Percentiles rank a stretch among this genome's conserved stretches.
Evolutionary conservation across 2,888 invertebrate species (phyloP).

Genomic region (Drosophila hamatofila): DNA sequence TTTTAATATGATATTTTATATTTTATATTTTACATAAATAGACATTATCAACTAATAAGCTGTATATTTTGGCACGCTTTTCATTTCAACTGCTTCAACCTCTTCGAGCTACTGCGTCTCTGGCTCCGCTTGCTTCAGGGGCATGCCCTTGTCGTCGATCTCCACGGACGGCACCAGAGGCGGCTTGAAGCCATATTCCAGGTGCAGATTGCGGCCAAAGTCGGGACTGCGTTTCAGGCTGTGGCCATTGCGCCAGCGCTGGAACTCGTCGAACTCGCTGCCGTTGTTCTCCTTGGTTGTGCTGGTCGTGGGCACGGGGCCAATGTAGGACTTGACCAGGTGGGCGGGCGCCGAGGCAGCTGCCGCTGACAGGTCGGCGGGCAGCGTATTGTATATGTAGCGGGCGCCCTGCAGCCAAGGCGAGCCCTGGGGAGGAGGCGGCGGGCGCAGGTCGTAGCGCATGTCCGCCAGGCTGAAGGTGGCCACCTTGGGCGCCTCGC

Average conservation of each 20-base stretch:
- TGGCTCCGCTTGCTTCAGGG: slow-evolving; percentile 84
- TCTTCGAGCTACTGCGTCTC: slow-evolving; percentile 29
- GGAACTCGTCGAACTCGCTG: slow-evolving; percentile 76
- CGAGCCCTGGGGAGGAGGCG: slow-evolving; percentile 72
- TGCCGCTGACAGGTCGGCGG: slow-evolving; percentile 72
- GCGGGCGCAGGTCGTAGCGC: slow-evolving; percentile 77
- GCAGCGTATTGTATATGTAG: slow-evolving; percentile 82
- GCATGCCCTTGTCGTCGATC: slow-evolving; percentile 90
- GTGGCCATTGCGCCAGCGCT: slow-evolving; percentile 85
- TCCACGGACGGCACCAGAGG: slow-evolving; percentile 92
- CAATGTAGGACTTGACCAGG: slow-evolving; percentile 84
- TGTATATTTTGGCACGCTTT: slow-evolving; percentile 75
- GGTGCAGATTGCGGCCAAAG: slow-evolving; percentile 88
- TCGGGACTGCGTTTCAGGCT: slow-evolving; percentile 86
- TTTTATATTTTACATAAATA: slow-evolving; percentile 75
- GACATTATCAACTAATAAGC: slow-evolving; percentile 60
- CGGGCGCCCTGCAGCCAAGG: slow-evolving; percentile 79
- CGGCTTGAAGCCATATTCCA: slow-evolving; percentile 94
- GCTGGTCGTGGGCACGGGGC: slow-evolving; percentile 63
- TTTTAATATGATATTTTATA: no score
- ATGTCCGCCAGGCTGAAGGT: slow-evolving; percentile 74
- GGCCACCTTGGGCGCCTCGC: slow-evolving; percentile 63
- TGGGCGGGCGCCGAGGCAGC: slow-evolving; percentile 86
- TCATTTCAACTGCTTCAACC: slow-evolving; percentile 11
- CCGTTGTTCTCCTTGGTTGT: slow-evolving; percentile 36